phyloP scores from a whole-genome alignment of 2,113 vertebrate genomes.

The Tricholaema leucomelas region DNA sequence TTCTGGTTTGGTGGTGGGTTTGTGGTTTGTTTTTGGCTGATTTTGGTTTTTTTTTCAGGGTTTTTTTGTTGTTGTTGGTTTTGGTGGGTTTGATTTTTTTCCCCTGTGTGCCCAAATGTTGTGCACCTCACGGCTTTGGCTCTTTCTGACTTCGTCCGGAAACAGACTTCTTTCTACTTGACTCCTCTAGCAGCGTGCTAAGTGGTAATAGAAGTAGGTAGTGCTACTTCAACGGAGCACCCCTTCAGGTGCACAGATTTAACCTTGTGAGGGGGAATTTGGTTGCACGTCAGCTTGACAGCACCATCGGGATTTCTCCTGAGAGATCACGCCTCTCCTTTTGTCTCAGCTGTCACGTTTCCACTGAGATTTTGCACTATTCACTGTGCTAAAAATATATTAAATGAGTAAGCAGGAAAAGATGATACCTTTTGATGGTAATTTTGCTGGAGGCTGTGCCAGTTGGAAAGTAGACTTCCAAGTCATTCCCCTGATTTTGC shows the following conservation, averaged over 20 bases:
- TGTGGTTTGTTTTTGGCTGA: too few species aligned
- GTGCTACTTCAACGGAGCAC: background rate
- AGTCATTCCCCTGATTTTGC: background rate
- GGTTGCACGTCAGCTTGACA: background rate
- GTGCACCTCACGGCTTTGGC: background rate
- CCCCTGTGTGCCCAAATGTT: background rate
- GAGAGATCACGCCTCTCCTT: background rate
- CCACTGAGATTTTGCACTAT: background rate
- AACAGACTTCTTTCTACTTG: background rate
- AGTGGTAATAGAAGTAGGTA: background rate
- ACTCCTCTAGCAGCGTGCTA: background rate
- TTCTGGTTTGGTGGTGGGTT: background rate
- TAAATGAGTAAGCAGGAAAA: background rate
- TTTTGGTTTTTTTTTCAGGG: too few species aligned
- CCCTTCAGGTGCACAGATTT: background rate
- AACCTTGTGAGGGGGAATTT: background rate
- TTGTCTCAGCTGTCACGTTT: background rate
- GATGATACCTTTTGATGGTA: background rate
- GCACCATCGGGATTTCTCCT: background rate
- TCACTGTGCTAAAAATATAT: background rate
- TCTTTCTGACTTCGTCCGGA: background rate
- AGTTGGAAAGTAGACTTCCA: background rate
- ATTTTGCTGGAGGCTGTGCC: background rate
- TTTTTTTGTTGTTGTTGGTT: background rate
- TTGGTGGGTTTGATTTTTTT: background rate